phyloP scores from a whole-genome alignment of 2,797 vertebrate genomes.

The Microtus californicus region DNA sequence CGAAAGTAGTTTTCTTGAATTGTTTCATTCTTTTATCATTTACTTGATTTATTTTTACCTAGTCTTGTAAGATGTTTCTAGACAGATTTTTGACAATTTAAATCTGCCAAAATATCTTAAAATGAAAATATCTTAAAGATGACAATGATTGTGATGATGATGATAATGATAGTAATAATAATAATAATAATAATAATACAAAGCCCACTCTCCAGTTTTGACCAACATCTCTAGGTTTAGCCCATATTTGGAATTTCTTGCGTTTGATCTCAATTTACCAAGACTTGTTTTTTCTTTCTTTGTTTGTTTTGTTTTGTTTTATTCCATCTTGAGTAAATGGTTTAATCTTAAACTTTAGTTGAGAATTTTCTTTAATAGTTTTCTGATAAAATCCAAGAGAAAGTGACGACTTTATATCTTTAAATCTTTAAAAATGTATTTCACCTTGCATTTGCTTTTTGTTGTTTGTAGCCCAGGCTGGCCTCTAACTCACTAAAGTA shows the following conservation, averaged over 20 bases:
- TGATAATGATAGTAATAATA: background rate
- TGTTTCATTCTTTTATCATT: background rate
- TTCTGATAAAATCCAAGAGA: background rate
- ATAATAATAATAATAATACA: background rate
- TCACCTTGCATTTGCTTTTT: background rate
- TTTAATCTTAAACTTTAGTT: background rate
- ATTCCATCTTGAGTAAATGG: background rate
- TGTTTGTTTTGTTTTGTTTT: background rate
- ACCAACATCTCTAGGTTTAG: background rate
- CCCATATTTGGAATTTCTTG: background rate
- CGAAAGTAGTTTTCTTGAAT: background rate
- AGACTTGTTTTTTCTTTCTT: background rate
- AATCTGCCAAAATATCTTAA: background rate
- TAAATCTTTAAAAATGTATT: background rate
- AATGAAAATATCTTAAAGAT: background rate
- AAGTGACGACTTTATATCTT: background rate
- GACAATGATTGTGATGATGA: background rate
- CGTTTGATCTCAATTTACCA: background rate
- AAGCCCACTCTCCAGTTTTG: background rate
- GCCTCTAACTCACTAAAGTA: background rate
- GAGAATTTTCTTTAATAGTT: background rate
- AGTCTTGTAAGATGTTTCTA: background rate
- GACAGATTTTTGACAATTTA: conserved; percentile 29
- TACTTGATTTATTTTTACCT: background rate
- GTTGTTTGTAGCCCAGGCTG: background rate